These are phyloP conservation scores for Trichoplusia ni DNA, from an alignment of 1,140 invertebrate genomes.

Conservation along the genomic window DNA sequence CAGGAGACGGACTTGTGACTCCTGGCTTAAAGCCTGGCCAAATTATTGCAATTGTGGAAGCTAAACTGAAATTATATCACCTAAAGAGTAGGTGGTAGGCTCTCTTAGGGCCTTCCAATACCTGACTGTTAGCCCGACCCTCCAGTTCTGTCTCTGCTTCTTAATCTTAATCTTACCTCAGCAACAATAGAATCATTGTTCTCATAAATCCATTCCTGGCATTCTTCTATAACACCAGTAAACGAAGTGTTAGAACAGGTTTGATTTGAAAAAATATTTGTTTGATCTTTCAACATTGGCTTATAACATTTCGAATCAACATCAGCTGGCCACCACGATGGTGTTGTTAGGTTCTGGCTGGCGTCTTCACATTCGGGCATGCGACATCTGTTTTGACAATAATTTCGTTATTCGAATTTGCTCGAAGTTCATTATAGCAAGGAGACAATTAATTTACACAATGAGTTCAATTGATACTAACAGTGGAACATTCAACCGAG, in stretches of 20 bases:
- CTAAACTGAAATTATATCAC: no score
- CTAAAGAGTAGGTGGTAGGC: no score
- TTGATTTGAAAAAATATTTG: constrained; percentile 38
- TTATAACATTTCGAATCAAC: constrained; percentile 56
- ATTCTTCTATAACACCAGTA: constrained; percentile 49
- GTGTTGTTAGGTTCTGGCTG: constrained; percentile 46
- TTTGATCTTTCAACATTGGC: constrained; percentile 50
- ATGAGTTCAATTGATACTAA: constrained; percentile 14
- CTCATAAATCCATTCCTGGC: constrained; percentile 65
- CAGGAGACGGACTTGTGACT: no score
- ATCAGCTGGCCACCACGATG: constrained; percentile 61
- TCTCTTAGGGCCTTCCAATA: no score
- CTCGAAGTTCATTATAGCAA: neutral
- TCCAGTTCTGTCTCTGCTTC: no score
- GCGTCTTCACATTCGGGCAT: constrained; percentile 59
- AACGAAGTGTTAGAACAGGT: constrained; percentile 58
- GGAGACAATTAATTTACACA: constrained; percentile 4
- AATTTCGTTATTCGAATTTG: neutral
- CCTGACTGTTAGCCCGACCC: no score
- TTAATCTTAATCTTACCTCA: constrained; percentile 51
- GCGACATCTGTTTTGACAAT: constrained; percentile 48
- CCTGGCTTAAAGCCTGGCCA: no score
- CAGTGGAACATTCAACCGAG: constrained; percentile 5
- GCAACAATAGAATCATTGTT: constrained; percentile 61
- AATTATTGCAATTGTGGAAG: no score